A percentile compares a stretch with the other conserved stretches of the same genome.
These are phyloP conservation scores for Drosophila kohkoa DNA, from an alignment of 1,140 invertebrate genomes.

Conservation along the genomic window DNA sequence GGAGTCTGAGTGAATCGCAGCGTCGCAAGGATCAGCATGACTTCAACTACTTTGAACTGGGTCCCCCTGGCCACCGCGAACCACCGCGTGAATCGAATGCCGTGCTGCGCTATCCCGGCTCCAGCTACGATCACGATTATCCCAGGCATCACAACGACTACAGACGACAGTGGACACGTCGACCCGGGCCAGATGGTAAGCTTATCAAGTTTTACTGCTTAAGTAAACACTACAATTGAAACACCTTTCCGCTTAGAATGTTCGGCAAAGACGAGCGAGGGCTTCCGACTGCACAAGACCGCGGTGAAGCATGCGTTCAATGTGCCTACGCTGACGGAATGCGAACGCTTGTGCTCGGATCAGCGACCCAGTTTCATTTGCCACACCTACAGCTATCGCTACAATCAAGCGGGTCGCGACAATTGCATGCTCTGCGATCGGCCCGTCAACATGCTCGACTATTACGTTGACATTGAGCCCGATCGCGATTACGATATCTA, in stretches of 20 bases:
- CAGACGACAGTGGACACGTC: conserved; percentile 71
- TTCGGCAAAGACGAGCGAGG: conserved; percentile 89
- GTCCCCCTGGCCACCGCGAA: conserved; percentile 41
- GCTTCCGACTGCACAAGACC: conserved; percentile 89
- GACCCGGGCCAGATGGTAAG: conserved; percentile 82
- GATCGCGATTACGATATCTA: conserved; percentile 93
- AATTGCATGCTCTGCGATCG: conserved; percentile 91
- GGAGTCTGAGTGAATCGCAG: conserved; percentile 71
- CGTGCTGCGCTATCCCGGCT: conserved; percentile 75
- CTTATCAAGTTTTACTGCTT: not conserved
- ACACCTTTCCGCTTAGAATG: conserved; percentile 87
- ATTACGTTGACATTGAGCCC: conserved; percentile 90
- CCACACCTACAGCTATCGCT: conserved; percentile 90
- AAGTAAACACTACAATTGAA: not conserved
- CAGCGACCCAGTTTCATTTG: conserved; percentile 89
- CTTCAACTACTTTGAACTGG: conserved; percentile 83
- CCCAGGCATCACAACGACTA: conserved; percentile 69
- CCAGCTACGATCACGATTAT: conserved; percentile 71
- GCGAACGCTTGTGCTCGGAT: conserved; percentile 90
- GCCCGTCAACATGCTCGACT: conserved; percentile 88
- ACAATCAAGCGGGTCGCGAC: conserved; percentile 85
- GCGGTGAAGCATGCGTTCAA: conserved; percentile 88
- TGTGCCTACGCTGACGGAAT: conserved; percentile 89
- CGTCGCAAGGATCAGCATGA: conserved; percentile 75
- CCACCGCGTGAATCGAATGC: conserved; percentile 68